These are phyloP conservation scores for Rhombomys opimus DNA, from an alignment of 2,113 vertebrate species.

Conservation along the genomic window DNA sequence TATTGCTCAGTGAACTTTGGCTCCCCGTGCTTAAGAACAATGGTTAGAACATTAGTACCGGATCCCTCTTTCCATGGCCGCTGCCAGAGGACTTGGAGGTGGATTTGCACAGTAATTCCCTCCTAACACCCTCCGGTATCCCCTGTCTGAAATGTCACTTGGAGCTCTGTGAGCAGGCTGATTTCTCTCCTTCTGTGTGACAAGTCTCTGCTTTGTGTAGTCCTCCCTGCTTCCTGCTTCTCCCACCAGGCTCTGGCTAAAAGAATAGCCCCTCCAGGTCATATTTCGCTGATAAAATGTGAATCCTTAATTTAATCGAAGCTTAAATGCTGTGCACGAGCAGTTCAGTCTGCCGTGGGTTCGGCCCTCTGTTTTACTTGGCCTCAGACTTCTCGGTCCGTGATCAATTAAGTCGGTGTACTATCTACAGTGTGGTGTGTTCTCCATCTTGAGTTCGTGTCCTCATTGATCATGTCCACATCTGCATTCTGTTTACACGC, in stretches of 20 bases:
- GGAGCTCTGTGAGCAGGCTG: conserved; percentile 32
- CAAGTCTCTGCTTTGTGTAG: conserved; percentile 19
- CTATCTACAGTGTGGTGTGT: neutral
- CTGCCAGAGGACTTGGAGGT: conserved; percentile 48
- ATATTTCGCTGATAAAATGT: conserved; percentile 24
- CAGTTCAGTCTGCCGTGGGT: neutral
- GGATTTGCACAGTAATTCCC: conserved; percentile 52
- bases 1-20: conserved; percentile 51
- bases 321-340: neutral
- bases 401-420: neutral
- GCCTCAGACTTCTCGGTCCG: neutral
- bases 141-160: conserved; percentile 62
- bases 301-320: conserved; percentile 27
- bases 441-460: neutral
- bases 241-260: conserved; percentile 52
- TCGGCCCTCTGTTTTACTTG: neutral
- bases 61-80: conserved; percentile 27
- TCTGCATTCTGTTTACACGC: neutral
- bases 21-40: conserved; percentile 38
- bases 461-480: neutral
- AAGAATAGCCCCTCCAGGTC: conserved; percentile 22
- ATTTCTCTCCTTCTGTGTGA: conserved; percentile 25
- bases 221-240: neutral
- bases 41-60: conserved; percentile 22
- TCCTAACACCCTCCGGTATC: conserved; percentile 3